Evolutionary conservation across 2,797 vertebrate genomes (phyloP).

Genomic region (Karalla daura): DNA sequence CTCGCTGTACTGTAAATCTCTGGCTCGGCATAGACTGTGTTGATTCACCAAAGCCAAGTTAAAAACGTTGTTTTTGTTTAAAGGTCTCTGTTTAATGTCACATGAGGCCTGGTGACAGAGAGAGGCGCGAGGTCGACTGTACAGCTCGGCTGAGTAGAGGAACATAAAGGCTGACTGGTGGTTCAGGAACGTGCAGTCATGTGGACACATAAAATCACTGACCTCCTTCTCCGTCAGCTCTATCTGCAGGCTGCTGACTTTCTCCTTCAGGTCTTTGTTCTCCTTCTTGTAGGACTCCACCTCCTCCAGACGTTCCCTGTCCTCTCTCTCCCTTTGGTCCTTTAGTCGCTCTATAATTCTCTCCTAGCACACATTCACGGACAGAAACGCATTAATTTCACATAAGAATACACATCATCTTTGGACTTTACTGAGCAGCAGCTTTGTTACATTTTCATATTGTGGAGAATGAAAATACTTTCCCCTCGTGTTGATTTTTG

Average conservation of each 20-base stretch:
- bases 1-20: no score
- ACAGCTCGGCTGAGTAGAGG: constrained; percentile 12
- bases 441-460: no score
- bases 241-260: constrained; percentile 94
- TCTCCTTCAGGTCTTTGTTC: constrained; percentile 99
- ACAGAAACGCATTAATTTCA: constrained; percentile 19
- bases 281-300: constrained; percentile 97
- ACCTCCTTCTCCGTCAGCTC: constrained; percentile 99
- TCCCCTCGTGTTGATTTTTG: no score
- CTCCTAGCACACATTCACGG: constrained; percentile 84
- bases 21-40: no score
- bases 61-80: no score
- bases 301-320: constrained; percentile 95
- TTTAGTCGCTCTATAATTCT: constrained; percentile 99
- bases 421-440: no score
- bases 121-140: background rate
- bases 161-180: constrained; percentile 16
- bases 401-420: no score
- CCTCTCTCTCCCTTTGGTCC: constrained; percentile 97
- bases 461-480: no score
- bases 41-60: no score
- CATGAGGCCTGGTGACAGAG: background rate
- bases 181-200: constrained; percentile 1
- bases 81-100: no score
- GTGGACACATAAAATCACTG: constrained; percentile 45